Percentiles rank a stretch among this genome's conserved stretches.
Conservation (phyloP, 2,797 vertebrate species). For the Caiman crocodilus region DNA sequence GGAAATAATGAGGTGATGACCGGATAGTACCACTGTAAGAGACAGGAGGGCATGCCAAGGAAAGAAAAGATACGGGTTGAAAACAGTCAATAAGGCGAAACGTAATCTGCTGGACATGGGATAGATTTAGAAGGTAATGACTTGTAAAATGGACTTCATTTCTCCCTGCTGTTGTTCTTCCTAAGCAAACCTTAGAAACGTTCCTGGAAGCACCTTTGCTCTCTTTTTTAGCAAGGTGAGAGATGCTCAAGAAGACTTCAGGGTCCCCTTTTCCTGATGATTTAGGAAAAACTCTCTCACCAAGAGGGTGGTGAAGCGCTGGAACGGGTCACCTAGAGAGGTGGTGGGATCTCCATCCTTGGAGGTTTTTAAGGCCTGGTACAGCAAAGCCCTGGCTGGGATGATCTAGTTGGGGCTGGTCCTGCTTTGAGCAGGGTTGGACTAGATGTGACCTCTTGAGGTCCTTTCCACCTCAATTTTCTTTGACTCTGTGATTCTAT, state of each 20-base stretch:
- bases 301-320: too few species aligned
- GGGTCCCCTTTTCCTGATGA: not conserved
- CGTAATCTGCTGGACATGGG: not conserved
- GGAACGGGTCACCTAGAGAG: too few species aligned
- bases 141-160: not conserved
- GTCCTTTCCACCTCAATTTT: too few species aligned
- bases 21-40: not conserved
- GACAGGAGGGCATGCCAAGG: not conserved
- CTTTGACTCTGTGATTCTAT: too few species aligned
- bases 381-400: too few species aligned
- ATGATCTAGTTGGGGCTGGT: too few species aligned
- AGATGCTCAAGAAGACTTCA: not conserved
- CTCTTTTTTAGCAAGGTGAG: not conserved
- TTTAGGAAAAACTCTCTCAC: not conserved
- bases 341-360: too few species aligned
- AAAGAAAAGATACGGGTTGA: not conserved
- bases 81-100: accelerated
- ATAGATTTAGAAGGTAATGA: not conserved
- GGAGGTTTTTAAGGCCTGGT: too few species aligned
- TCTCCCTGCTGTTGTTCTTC: not conserved
- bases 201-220: not conserved
- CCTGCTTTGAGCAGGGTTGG: too few species aligned
- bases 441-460: too few species aligned
- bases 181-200: not conserved
- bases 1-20: not conserved